Base-by-base conservation (phyloP, 1,140 invertebrate species). In the Pinna nobilis region DNA sequence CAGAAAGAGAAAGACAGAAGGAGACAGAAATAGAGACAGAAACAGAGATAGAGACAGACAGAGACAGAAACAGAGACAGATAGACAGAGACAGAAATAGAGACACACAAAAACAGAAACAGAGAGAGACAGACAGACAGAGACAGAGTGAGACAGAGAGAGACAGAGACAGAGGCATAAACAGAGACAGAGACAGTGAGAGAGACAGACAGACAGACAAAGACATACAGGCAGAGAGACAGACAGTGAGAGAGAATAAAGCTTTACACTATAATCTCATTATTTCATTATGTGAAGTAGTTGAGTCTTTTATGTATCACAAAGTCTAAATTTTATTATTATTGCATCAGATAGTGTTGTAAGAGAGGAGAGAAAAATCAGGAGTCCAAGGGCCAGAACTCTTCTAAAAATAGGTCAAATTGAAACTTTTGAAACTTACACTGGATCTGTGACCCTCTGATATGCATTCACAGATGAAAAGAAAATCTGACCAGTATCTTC, bases 141-240 rank as follows among this genome's bases (percentile, higher is more conserved):
- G 18, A 30, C 23, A 60, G 23, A 60, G 23, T 7, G 5, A 30
- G 55, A 60, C 32, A 60, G 5, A 60, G 5, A 60, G 5, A 60
- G 18, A 30, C 23, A 60, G 18, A 60, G 5, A 60, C 55, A 60
- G 55, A 60, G 18, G 33, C 23, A 60, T 30, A 60, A 9, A 60
- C 18, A 60, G 23, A 60, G 9, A 60, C 55, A 60, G 18, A 30
- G 18, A 60, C 5, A 30, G 5, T 7, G 5, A 60, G 18, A 60
- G 18, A 30, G 18, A 60, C 23, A 60, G 23, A 60, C 55, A 30
- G 18, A 30, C 18, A 60, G 23, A 60, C 23, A 60, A 4, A 60
- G 18, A 60, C 55, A 60, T 20, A 60, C 55, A 60, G 23, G 33
- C 55, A 60, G 23, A 60, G 23, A 60, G 18, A 60, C 55, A 60